A percentile compares a stretch with the other conserved stretches of the same genome.
Conservation (phyloP, 92 coral and sea anemone genomes). For the Phenganax marumi region DNA sequence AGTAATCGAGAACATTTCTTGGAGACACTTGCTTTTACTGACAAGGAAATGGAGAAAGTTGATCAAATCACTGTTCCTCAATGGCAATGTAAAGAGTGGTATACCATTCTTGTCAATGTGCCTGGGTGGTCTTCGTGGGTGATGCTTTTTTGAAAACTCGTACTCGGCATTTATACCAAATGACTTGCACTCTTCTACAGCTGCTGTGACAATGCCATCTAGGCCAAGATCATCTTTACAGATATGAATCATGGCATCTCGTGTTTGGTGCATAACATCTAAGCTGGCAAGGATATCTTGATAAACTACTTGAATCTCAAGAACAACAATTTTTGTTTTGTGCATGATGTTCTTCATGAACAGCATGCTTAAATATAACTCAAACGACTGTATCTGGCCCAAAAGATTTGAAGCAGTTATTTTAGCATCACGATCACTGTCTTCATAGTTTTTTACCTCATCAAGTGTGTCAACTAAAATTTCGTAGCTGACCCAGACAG, state of each 20-base stretch:
- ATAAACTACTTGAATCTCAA: conserved; percentile 22
- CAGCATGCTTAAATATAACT: conserved; percentile 17
- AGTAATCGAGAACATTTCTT: conserved; percentile 12
- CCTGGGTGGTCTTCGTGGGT: conserved; percentile 20
- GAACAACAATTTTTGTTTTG: conserved; percentile 17
- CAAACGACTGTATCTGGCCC: conserved; percentile 26
- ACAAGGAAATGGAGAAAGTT: not conserved
- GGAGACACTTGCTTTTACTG: conserved; percentile 13
- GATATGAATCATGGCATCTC: conserved; percentile 29
- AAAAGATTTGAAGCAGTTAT: conserved; percentile 9
- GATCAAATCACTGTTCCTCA: conserved; percentile 14
- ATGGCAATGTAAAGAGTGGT: conserved; percentile 39
- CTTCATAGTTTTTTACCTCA: too few relatives aligned
- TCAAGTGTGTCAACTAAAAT: not conserved
- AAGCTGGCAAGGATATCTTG: conserved; percentile 29
- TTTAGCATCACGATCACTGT: conserved; percentile 24
- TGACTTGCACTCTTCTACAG: conserved; percentile 22
- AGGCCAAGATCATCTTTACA: conserved; percentile 24
- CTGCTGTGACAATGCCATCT: conserved; percentile 29
- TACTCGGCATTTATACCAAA: conserved; percentile 17
- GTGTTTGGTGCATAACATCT: conserved; percentile 22
- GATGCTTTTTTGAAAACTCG: conserved; percentile 1
- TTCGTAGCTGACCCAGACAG: conserved; percentile 30
- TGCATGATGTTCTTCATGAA: conserved; percentile 36
- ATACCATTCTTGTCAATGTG: conserved; percentile 35